Evolutionary conservation across 2,888 invertebrate species (phyloP).

Genomic region (Pocota personata): DNA sequence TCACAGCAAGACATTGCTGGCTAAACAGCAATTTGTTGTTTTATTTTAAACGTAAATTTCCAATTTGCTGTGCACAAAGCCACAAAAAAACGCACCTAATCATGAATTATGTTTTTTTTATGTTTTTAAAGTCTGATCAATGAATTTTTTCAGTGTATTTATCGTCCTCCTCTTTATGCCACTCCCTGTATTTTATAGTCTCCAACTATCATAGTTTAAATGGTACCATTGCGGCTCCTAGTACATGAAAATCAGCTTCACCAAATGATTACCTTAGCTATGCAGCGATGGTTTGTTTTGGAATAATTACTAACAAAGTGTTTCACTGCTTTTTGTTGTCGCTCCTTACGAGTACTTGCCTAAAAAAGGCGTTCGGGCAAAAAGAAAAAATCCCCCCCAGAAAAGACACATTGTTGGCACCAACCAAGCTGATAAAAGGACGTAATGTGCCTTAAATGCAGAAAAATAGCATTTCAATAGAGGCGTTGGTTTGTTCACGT

Average conservation of each 20-base stretch:
- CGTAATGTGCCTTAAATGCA: neutral
- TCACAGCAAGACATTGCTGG: too few species aligned
- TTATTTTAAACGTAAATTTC: too few species aligned
- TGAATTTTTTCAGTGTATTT: conserved; percentile 1
- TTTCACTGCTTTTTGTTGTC: conserved; percentile 65
- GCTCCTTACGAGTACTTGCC: conserved; percentile 10
- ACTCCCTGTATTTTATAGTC: neutral
- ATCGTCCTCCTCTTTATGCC: neutral
- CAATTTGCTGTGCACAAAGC: too few species aligned
- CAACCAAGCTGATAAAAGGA: neutral
- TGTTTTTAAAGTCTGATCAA: too few species aligned
- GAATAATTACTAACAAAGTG: conserved; percentile 75
- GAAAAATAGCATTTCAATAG: conserved; percentile 59
- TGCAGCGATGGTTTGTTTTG: conserved; percentile 47
- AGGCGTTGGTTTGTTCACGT: conserved; percentile 75
- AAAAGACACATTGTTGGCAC: neutral
- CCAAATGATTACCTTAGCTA: conserved; percentile 33
- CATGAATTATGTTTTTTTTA: too few species aligned
- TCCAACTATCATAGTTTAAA: conserved; percentile 2
- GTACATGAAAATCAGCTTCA: conserved; percentile 1
- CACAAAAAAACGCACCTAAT: too few species aligned
- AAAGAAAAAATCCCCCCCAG: neutral
- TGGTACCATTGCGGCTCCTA: neutral
- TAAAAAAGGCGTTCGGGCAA: neutral
- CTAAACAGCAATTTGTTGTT: too few species aligned